A percentile compares a stretch with the other conserved stretches of the same genome.
Conservation (phyloP, 2,888 invertebrate genomes). For the Rhorus exstirpatorius region DNA sequence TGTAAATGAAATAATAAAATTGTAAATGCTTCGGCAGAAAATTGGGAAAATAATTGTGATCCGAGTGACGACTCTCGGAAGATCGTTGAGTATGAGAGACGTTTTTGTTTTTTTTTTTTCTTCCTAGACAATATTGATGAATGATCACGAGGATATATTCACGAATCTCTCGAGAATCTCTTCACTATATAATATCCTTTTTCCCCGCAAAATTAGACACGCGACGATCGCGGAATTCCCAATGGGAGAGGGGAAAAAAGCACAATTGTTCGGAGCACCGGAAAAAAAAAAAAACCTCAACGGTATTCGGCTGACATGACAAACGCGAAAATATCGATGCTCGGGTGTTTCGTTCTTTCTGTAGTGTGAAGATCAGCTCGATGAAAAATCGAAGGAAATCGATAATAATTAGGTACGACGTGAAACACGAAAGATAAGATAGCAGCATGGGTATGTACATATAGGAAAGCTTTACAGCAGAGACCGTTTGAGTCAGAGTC, state of each 20-base stretch:
- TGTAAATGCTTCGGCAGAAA: conserved; percentile 29
- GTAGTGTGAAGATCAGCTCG: conserved; percentile 22
- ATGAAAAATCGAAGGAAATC: neutral
- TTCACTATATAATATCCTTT: conserved; percentile 15
- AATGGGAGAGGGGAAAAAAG: conserved; percentile 13
- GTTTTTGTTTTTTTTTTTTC: conserved; percentile 32
- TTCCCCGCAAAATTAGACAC: conserved; percentile 1
- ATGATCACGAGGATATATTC: neutral
- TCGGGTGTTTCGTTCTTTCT: conserved; percentile 52
- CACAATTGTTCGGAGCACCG: conserved; percentile 42
- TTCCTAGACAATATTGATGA: conserved; percentile 1
- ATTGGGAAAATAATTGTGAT: conserved; percentile 29
- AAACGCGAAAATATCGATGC: conserved; percentile 42
- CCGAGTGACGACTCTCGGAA: conserved; percentile 28
- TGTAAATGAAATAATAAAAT: conserved; percentile 47
- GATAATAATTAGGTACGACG: neutral
- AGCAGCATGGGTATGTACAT: no score
- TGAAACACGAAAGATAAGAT: neutral
- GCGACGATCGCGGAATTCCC: conserved; percentile 23
- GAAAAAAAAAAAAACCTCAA: conserved; percentile 41
- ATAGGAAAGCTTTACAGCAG: no score
- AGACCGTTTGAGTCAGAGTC: no score
- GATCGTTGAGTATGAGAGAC: conserved; percentile 4
- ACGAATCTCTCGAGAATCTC: neutral
- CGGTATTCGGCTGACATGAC: conserved; percentile 49